Percentiles rank a stretch among this genome's conserved stretches.
These are phyloP conservation scores for Baccha elongata DNA, from an alignment of 2,888 invertebrate species.

Conservation along the genomic window DNA sequence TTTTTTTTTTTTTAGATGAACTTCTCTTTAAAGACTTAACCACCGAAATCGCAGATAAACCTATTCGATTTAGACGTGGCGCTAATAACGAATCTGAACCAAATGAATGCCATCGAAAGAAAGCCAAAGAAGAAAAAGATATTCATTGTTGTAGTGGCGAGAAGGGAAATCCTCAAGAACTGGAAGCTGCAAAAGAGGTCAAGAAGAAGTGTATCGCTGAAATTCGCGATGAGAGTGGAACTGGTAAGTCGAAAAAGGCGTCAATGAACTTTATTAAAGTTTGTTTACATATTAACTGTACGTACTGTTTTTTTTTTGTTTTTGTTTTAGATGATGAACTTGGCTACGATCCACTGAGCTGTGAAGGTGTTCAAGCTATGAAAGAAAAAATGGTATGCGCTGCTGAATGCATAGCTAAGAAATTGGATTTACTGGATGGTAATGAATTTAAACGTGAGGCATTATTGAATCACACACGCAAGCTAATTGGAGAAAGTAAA, in stretches of 20 bases:
- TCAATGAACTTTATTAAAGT: not conserved
- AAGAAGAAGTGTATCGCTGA: slow-evolving; percentile 74
- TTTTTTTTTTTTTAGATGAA: slow-evolving; percentile 75
- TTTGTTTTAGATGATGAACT: slow-evolving; percentile 60
- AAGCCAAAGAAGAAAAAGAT: slow-evolving; percentile 64
- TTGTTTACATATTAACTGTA: too few species aligned
- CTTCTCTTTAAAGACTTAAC: slow-evolving; percentile 73
- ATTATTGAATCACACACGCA: slow-evolving; percentile 68
- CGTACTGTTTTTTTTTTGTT: not conserved
- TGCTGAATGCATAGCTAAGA: slow-evolving; percentile 75
- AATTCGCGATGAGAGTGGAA: slow-evolving; percentile 63
- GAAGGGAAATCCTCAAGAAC: slow-evolving; percentile 55
- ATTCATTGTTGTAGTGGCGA: slow-evolving; percentile 74
- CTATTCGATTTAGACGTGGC: slow-evolving; percentile 63
- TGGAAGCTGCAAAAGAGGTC: slow-evolving; percentile 56
- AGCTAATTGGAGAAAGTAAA: slow-evolving; percentile 53
- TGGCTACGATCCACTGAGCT: slow-evolving; percentile 75
- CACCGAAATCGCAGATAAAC: slow-evolving; percentile 48
- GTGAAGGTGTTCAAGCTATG: slow-evolving; percentile 73
- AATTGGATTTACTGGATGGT: slow-evolving; percentile 71
- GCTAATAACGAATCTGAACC: slow-evolving; percentile 26
- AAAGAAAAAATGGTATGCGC: slow-evolving; percentile 75
- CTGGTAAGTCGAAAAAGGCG: slow-evolving; percentile 60
- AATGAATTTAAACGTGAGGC: slow-evolving; percentile 74
- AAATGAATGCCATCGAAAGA: slow-evolving; percentile 55